Evolutionary conservation across 1,140 invertebrate genomes (phyloP).

Genomic region (Babylonia areolata): DNA sequence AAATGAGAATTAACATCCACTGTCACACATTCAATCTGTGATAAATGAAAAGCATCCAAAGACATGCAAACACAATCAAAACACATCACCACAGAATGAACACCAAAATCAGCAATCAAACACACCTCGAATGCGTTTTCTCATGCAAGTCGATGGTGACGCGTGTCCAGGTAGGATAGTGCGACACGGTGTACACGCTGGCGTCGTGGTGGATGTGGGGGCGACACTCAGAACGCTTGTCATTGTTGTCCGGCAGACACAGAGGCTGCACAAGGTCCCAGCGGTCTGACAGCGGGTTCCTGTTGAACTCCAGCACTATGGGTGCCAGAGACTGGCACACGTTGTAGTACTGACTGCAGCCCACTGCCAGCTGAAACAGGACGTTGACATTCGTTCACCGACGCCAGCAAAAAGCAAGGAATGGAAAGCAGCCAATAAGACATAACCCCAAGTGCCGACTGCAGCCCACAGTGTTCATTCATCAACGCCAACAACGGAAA

Average conservation of each 20-base stretch:
- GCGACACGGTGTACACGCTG: constrained; percentile 71
- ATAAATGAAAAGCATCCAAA: too few species aligned
- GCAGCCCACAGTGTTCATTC: too few species aligned
- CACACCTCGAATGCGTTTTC: constrained; percentile 75
- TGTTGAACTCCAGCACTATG: constrained; percentile 72
- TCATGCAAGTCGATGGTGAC: constrained; percentile 74
- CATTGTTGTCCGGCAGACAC: constrained; percentile 71
- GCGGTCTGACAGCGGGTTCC: constrained; percentile 62
- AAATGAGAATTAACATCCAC: too few species aligned
- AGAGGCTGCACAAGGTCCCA: constrained; percentile 75
- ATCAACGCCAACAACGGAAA: too few species aligned
- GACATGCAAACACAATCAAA: too few species aligned
- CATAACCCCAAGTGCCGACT: too few species aligned
- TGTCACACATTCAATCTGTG: too few species aligned
- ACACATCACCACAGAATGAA: too few species aligned
- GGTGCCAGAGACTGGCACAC: constrained; percentile 57
- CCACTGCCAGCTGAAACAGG: constrained; percentile 70
- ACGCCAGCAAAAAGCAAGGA: too few species aligned
- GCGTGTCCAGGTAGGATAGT: constrained; percentile 73
- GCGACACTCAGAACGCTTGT: constrained; percentile 66
- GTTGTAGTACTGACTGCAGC: constrained; percentile 67
- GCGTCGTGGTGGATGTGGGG: constrained; percentile 74
- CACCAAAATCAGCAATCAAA: too few species aligned
- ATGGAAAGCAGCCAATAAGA: too few species aligned
- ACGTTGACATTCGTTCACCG: too few species aligned